Base-by-base conservation (phyloP, 1,140 invertebrate genomes). In the Cotesia vestalis region DNA sequence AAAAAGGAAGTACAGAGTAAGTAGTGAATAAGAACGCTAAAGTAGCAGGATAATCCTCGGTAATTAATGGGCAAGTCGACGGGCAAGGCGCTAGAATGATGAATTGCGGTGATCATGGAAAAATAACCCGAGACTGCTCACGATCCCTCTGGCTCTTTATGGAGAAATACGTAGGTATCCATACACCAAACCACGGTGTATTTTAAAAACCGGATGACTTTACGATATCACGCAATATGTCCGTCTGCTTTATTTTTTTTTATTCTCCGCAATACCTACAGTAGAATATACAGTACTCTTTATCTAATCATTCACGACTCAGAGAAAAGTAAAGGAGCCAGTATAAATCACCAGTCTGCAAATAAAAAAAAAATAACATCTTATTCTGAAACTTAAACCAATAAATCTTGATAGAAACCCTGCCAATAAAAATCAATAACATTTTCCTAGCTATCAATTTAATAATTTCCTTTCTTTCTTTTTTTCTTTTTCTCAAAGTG, bases 131-230 rank as follows among this genome's bases (percentile, higher is more conserved):
- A 46, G 34, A 34, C 20, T 66, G 20, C 8, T 53, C 27, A 27
- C 27, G 27, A 27, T 27, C 40, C 40, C 40, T 46, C 40, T 46
- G 40, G 40, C 40, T 46, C 40, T 46, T 46, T 46, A 46, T 46
- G 40, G 40, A 46, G 40, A 46, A 46, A 46, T 46, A 46, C 40
- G 40, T 46, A 46, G 40, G 40, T 46, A 46, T 46, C 40, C 40
- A 46, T 46, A 46, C 40, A 9, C 6, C 11, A 46, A 6, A 20
- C 40, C 40, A 46, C 6, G 11, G 40, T 9, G 40, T 46, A 46
- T 73, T 68, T 67, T 34, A 62, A 75, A 75, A 75, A 72, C 67
- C 60, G 57, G 67, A 75, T 75, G 73, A 75, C 73, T 75, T 70
- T 66, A 59, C 66, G 69, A 46, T 72, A 66, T 64, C 63, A 20